phyloP scores from a whole-genome alignment of 2,797 vertebrate genomes.

The Anolis apletophallus region DNA sequence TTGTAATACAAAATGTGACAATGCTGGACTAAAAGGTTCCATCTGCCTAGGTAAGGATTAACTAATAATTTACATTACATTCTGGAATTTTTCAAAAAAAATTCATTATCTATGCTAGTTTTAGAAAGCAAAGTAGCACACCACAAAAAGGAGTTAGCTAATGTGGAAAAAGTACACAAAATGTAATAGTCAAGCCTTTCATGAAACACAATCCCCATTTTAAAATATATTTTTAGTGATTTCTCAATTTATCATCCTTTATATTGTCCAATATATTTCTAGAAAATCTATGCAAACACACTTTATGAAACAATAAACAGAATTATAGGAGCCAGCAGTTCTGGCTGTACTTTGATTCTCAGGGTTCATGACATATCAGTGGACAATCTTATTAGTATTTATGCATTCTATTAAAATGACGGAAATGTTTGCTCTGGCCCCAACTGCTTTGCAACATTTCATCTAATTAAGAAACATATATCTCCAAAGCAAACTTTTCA shows the following conservation, averaged over 20 bases:
- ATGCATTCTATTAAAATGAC: constrained; percentile 35
- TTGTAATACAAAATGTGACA: too few species aligned
- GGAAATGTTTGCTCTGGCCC: not conserved
- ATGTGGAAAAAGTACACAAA: constrained; percentile 12
- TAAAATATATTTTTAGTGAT: constrained; percentile 44
- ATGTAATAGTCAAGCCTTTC: constrained; percentile 32
- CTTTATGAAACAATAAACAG: constrained; percentile 42
- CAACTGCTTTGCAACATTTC: not conserved
- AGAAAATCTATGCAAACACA: constrained; percentile 46
- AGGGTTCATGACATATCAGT: constrained; percentile 43
- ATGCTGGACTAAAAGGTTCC: too few species aligned
- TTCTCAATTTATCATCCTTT: constrained; percentile 38
- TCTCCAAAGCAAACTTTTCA: not conserved
- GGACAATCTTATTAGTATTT: constrained; percentile 32
- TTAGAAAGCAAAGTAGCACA: not conserved
- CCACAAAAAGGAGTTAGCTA: not conserved
- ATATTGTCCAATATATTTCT: constrained; percentile 22
- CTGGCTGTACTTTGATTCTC: constrained; percentile 24
- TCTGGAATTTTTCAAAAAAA: not conserved
- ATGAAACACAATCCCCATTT: constrained; percentile 22
- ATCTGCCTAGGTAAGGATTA: not conserved
- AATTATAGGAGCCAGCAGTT: constrained; percentile 41
- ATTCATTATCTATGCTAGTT: not conserved
- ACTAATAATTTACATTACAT: not conserved
- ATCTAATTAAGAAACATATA: not conserved